Evolutionary conservation across 2,888 invertebrate genomes (phyloP), one percentile per base, ranked within the genome.

Genomic region (Agrochola litura): DNA sequence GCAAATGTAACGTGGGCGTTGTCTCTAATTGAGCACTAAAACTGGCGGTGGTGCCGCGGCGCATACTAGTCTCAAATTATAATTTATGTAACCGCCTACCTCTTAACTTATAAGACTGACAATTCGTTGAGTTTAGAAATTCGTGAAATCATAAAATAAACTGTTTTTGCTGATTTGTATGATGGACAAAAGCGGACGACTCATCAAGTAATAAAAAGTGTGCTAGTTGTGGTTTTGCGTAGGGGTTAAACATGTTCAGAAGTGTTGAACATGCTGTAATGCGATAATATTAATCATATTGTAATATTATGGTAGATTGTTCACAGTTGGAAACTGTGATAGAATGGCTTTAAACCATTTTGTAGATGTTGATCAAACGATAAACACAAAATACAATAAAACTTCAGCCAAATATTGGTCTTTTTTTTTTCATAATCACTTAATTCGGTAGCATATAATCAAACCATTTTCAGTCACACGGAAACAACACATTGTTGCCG

Each of bases 11-110:
- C 90, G 93, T 94, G 90, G 93, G 93, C 92, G 93, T 89, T 74
- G 84, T 79, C 83, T 88, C 90, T 94, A 92, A 93, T 93, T 93
- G 93, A 92, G 89, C 91, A 92, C 91, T 92, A 91, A 92, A 93
- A 81, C 89, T 89, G 89, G 91, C 89, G 90, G 88, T 74, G 90
- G 88, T 74, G 86, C 83, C 67, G 77, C 70, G 73, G 67, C 78
- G 73, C 65, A 58, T 63, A 76, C 78, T 86, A 80, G 83, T 83
- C 73, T 77, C 72, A 81, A 82, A 82, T 84, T 88, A 83, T 82
- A 84, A 86, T 86, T 85, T 80, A 86, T 81, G 61, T 73, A 65
- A 65, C 81, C 85, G 73, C 83, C 80, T 81, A 71, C 78, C 69
- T 77, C 64, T 67, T 64, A 56, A 65, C 73, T 60, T 83, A 79